Conservation (phyloP, 2,888 invertebrate genomes). For the Orchestes rusci region DNA sequence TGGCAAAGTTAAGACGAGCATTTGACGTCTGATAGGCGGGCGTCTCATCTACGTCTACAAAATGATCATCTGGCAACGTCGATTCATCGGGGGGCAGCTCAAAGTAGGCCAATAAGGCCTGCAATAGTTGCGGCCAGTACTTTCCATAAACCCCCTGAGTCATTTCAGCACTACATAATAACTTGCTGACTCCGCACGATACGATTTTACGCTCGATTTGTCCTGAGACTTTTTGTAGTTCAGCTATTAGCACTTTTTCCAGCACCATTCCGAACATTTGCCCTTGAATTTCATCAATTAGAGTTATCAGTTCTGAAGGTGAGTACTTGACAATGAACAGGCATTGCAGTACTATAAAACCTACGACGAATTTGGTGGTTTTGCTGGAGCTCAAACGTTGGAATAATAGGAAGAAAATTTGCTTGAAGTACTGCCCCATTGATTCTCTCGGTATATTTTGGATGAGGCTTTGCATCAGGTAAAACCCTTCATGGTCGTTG, state of each 20-base stretch:
- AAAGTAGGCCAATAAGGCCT: constrained; percentile 75
- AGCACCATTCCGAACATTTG: constrained; percentile 94
- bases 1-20: constrained; percentile 81
- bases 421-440: constrained; percentile 71
- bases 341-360: constrained; percentile 84
- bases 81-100: constrained; percentile 83
- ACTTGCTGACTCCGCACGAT: constrained; percentile 79
- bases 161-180: constrained; percentile 67
- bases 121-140: constrained; percentile 54
- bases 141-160: constrained; percentile 59
- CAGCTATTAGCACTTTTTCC: constrained; percentile 79
- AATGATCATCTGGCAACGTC: constrained; percentile 75
- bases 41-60: constrained; percentile 79
- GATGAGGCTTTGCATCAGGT: constrained; percentile 79
- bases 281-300: constrained; percentile 79
- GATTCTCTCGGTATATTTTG: constrained; percentile 69
- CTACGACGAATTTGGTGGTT: constrained; percentile 90
- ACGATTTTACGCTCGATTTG: constrained; percentile 81
- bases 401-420: constrained; percentile 87
- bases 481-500: constrained; percentile 95
- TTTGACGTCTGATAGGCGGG: constrained; percentile 84
- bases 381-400: constrained; percentile 87
- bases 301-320: constrained; percentile 62
- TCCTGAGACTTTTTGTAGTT: constrained; percentile 81
- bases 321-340: constrained; percentile 80